Percentiles rank a stretch among this genome's conserved stretches.
Evolutionary conservation across 2,113 vertebrate species (phyloP).

Genomic region (Naja naja): DNA sequence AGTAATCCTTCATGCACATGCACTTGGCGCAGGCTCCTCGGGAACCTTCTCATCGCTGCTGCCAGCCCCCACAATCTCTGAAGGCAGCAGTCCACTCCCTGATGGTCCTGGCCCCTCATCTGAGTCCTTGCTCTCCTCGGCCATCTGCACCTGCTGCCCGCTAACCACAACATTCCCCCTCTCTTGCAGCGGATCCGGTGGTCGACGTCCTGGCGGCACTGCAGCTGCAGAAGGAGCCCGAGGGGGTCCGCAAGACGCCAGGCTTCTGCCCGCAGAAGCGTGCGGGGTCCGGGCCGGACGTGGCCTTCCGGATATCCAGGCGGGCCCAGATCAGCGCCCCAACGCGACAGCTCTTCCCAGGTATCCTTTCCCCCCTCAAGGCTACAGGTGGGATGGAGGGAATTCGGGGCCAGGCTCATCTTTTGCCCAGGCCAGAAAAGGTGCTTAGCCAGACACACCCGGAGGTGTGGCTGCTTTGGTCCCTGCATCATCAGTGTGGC

Average conservation of each 20-base stretch:
- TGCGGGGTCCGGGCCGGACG: slow-evolving; percentile 64
- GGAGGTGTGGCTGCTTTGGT: too few relatives aligned
- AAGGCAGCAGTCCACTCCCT: too few relatives aligned
- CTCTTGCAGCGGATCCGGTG: slow-evolving; percentile 65
- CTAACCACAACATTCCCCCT: too few relatives aligned
- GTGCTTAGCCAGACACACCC: too few relatives aligned
- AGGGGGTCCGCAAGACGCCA: slow-evolving; percentile 80
- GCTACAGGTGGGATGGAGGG: neutral
- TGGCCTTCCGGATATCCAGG: slow-evolving; percentile 83
- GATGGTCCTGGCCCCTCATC: too few relatives aligned
- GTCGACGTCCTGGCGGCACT: slow-evolving; percentile 82
- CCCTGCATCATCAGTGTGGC: neutral
- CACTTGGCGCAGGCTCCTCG: too few relatives aligned
- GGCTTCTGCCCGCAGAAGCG: slow-evolving; percentile 79
- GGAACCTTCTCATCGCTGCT: too few relatives aligned
- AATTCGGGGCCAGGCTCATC: neutral
- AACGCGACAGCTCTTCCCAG: slow-evolving; percentile 84
- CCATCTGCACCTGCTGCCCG: too few relatives aligned
- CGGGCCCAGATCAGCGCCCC: slow-evolving; percentile 90
- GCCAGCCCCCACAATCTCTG: too few relatives aligned
- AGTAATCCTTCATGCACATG: too few relatives aligned
- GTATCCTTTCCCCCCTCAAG: slow-evolving; percentile 25
- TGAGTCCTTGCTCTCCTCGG: too few relatives aligned
- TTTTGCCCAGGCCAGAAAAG: neutral
- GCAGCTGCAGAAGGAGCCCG: slow-evolving; percentile 82